These are phyloP conservation scores for Sericinus montela DNA, from an alignment of 2,888 invertebrate genomes.

Conservation along the genomic window DNA sequence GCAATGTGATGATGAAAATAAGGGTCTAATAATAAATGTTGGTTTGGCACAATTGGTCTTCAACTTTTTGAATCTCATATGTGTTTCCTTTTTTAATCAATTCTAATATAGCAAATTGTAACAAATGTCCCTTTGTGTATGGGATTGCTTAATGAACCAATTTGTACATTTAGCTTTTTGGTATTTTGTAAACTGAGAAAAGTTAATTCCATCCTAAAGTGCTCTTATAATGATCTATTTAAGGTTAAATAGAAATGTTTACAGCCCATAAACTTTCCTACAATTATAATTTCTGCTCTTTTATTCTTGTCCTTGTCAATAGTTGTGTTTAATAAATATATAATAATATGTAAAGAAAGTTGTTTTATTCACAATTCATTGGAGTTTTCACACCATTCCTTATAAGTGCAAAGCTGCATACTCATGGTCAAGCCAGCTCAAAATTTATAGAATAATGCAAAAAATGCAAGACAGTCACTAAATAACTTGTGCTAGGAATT, in stretches of 20 bases:
- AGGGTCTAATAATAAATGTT: conserved; percentile 62
- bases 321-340: conserved; percentile 54
- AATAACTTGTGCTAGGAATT: no score
- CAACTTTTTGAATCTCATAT: conserved; percentile 25
- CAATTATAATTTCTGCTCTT: conserved; percentile 35
- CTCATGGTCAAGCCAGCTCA: no score
- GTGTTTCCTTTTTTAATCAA: conserved; percentile 17
- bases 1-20: conserved; percentile 72
- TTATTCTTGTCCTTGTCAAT: conserved; percentile 60
- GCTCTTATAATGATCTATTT: conserved; percentile 72
- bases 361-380: conserved; percentile 1
- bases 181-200: conserved; percentile 56
- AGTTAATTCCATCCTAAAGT: conserved; percentile 77
- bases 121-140: conserved; percentile 11
- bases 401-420: no score
- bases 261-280: conserved; percentile 37
- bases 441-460: no score
- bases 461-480: no score
- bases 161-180: conserved; percentile 44
- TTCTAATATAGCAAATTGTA: neutral
- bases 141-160: conserved; percentile 38
- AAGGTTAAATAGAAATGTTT: conserved; percentile 52
- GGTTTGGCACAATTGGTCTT: conserved; percentile 62
- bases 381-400: no score
- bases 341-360: conserved; percentile 25